Conservation (phyloP, 2,888 invertebrate species). For the Cantharis rufa region DNA sequence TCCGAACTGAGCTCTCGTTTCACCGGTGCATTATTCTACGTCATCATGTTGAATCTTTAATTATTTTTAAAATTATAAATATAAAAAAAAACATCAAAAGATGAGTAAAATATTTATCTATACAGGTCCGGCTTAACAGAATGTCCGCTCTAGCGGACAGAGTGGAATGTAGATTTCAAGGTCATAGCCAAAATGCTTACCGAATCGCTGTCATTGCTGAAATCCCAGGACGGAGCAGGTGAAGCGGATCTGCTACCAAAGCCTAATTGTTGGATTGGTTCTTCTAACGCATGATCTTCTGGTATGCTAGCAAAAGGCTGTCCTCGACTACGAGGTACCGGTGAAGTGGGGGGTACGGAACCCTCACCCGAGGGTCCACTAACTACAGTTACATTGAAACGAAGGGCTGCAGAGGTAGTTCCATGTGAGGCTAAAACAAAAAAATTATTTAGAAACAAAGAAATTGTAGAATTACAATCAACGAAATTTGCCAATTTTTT, state of each 20-base stretch:
- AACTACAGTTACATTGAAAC: conserved; percentile 61
- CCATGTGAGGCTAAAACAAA: conserved; percentile 37
- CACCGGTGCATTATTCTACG: too few relatives aligned
- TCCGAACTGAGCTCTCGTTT: not conserved
- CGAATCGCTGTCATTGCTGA: conserved; percentile 51
- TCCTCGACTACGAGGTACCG: conserved; percentile 51
- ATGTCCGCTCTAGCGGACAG: too few relatives aligned
- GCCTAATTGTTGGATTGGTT: conserved; percentile 39
- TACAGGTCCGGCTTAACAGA: too few relatives aligned
- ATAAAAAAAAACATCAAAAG: too few relatives aligned
- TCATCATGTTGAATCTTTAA: not conserved
- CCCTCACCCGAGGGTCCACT: conserved; percentile 40
- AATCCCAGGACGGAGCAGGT: conserved; percentile 55
- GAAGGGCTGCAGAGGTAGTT: conserved; percentile 47
- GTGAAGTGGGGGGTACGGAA: conserved; percentile 46
- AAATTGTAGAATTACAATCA: not conserved
- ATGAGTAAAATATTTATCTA: too few relatives aligned
- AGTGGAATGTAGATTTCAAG: too few relatives aligned
- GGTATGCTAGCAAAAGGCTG: conserved; percentile 56
- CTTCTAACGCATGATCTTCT: conserved; percentile 58
- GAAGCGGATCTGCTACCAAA: conserved; percentile 47
- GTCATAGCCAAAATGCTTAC: conserved; percentile 36
- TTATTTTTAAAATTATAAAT: too few relatives aligned
- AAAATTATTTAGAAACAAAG: not conserved
- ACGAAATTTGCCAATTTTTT: not conserved